Evolutionary conservation across 2,888 invertebrate species (phyloP).

Genomic region (Amphipyra tragopoginis): DNA sequence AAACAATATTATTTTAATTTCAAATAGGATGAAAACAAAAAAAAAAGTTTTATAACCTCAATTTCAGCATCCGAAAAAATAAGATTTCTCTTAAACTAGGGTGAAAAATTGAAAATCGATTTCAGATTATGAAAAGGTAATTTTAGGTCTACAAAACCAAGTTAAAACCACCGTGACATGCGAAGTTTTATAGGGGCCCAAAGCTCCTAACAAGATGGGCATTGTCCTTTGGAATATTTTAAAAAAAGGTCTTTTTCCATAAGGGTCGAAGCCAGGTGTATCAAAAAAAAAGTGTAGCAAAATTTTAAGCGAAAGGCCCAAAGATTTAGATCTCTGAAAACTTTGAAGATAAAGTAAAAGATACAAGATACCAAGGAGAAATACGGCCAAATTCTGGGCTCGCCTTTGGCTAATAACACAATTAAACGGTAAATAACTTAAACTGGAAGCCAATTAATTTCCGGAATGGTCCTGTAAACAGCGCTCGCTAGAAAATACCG

Average conservation of each 20-base stretch:
- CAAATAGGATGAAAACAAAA: too few relatives aligned
- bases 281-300: conserved; percentile 15
- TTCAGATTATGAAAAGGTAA: too few relatives aligned
- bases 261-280: conserved; percentile 34
- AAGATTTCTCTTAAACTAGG: too few relatives aligned
- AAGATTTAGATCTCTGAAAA: conserved; percentile 10
- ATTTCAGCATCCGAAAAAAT: too few relatives aligned
- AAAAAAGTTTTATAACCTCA: too few relatives aligned
- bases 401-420: conserved; percentile 41
- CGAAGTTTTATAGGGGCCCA: too few relatives aligned
- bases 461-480: conserved; percentile 48
- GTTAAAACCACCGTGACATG: too few relatives aligned
- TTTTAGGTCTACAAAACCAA: too few relatives aligned
- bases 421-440: conserved; percentile 53
- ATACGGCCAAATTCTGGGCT: conserved; percentile 17
- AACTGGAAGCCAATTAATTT: conserved; percentile 55
- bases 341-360: conserved; percentile 23
- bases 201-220: too few relatives aligned
- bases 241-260: conserved; percentile 15
- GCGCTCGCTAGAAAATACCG: conserved; percentile 22
- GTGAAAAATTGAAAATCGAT: too few relatives aligned
- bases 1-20: too few relatives aligned
- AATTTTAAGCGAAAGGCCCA: not conserved
- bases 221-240: too few relatives aligned
- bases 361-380: conserved; percentile 19